Conservation (phyloP, 2,797 vertebrate species). For the Mallotus villosus region DNA sequence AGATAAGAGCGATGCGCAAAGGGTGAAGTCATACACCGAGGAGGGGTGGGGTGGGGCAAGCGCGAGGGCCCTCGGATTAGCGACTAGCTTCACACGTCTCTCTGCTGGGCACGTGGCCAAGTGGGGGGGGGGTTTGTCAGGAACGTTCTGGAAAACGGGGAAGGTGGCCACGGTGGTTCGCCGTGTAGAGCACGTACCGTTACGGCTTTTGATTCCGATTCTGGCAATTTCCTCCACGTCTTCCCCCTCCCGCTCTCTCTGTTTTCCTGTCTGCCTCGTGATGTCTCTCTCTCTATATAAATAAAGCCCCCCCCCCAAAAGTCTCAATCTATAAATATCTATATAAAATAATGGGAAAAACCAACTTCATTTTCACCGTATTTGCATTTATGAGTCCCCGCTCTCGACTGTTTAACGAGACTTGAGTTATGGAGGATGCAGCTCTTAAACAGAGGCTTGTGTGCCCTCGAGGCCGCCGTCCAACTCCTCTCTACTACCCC, state of each 20-base stretch:
- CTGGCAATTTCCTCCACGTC: background rate
- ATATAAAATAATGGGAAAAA: background rate
- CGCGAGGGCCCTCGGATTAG: background rate
- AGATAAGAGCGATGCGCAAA: slow-evolving; percentile 26
- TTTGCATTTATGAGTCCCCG: background rate
- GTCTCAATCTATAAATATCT: too few species aligned
- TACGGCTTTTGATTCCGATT: too few species aligned
- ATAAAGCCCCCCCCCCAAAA: background rate
- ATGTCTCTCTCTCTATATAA: too few species aligned
- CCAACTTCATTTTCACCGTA: background rate
- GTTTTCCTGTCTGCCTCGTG: too few species aligned
- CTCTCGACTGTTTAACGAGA: background rate
- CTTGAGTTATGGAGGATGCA: background rate
- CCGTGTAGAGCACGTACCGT: too few species aligned
- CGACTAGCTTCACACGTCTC: background rate
- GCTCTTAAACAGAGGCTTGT: background rate
- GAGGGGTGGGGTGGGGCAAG: background rate
- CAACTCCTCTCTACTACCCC: background rate
- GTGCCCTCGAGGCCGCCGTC: background rate
- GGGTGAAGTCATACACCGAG: slow-evolving; percentile 4
- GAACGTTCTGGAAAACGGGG: too few species aligned
- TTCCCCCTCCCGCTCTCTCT: too few species aligned
- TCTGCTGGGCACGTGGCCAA: too few species aligned
- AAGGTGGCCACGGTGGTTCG: too few species aligned
- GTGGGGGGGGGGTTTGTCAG: too few species aligned